Base-by-base conservation (phyloP, 2,113 vertebrate genomes). In the Prionailurus bengalensis region DNA sequence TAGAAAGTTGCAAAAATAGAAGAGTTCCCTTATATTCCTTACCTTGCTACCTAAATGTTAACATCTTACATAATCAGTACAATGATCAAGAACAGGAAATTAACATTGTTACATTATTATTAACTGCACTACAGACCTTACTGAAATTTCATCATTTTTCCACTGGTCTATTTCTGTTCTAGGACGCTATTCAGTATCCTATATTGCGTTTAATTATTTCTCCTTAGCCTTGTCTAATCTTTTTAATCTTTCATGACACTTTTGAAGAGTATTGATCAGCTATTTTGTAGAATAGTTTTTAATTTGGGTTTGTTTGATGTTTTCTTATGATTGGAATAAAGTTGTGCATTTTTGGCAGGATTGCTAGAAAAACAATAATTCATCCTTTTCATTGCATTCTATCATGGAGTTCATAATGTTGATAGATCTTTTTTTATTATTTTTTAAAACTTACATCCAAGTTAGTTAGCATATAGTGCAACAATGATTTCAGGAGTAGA, bases 291-390 rank as follows among this genome's bases (percentile, higher is more conserved):
- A 91, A 53, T 33, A 25, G 27, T 66, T 17, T 29, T 97, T 33
- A 83, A 31, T 90, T 97, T 93, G 66, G 53, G 3, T 87, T 93
- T 87, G n/a, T 82, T 55, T 94, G 83, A 51, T 61, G 14, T 76
- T 89, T 94, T 92, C 27, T 86, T 88, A 83, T 65, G 42, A 55
- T 83, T 81, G 85, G n/a, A 94, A 84, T 97, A 74, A 94, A 23
- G 9, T 79, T 68, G 79, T 70, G 10, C n/a, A 84, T 66, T 95
- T 94, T 89, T 48, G 51, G 45, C 33, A 87, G 61, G 80, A 58
- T 86, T 82, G 39, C 55, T 84, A 88, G 79, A 88, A 93, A 88
- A 70, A 87, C 68, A 48, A 36, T 88, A 58, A 82, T 83, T 51
- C 17, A 51, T 65, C 8, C 61, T 96, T 88, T 92, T 78, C 16